phyloP scores from a whole-genome alignment of 2,113 vertebrate species.

The Platichthys stellatus region DNA sequence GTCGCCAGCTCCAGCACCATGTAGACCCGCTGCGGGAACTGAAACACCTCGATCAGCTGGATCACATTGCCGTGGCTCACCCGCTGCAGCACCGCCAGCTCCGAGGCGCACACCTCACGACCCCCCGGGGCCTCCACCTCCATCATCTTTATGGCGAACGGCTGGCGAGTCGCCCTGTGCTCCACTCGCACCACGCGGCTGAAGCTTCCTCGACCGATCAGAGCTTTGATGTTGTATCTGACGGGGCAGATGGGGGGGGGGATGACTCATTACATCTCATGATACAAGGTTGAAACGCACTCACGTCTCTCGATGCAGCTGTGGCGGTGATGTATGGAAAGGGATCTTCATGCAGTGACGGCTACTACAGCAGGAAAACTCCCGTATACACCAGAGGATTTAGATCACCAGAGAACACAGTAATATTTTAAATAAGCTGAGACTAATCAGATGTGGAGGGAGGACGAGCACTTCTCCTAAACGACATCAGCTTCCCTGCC shows the following conservation, averaged over 20 bases:
- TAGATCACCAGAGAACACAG: not conserved
- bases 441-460: too few species aligned
- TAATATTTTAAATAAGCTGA: not conserved
- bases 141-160: conserved; percentile 80
- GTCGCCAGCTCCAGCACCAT: conserved; percentile 77
- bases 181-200: conserved; percentile 75
- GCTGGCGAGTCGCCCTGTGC: conserved; percentile 70
- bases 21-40: conserved; percentile 68
- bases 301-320: conserved; percentile 27
- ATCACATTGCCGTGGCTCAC: conserved; percentile 74
- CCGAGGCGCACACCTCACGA: conserved; percentile 65
- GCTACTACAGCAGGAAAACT: not conserved
- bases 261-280: conserved; percentile 51
- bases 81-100: conserved; percentile 72
- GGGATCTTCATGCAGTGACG: not conserved
- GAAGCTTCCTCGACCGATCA: conserved; percentile 78
- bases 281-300: conserved; percentile 31
- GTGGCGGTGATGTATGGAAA: conserved; percentile 35
- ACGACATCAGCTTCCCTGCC: conserved; percentile 2
- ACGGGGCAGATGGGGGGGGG: conserved; percentile 23
- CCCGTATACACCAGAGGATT: not conserved
- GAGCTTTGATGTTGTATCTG: conserved; percentile 81
- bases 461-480: not conserved
- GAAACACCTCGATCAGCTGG: conserved; percentile 76
- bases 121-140: conserved; percentile 69